Percentiles rank a stretch among this genome's conserved stretches.
These are phyloP conservation scores for Saxidomus purpurata DNA, from an alignment of 1,140 invertebrate genomes.

Conservation along the genomic window DNA sequence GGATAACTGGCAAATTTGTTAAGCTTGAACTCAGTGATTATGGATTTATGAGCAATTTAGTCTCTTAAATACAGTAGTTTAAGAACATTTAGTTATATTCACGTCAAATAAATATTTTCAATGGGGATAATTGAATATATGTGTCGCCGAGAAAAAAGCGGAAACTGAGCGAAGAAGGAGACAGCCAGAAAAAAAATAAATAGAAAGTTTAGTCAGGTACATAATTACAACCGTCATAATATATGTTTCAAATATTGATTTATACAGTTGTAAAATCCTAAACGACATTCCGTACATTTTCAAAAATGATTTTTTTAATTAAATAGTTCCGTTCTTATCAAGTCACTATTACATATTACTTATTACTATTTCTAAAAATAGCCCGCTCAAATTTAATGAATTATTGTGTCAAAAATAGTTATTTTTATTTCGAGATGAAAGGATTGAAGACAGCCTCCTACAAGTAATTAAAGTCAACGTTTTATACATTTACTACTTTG, in stretches of 20 bases:
- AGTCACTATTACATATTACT: not conserved
- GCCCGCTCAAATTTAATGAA: not conserved
- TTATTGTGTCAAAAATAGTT: not conserved
- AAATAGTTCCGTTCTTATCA: not conserved
- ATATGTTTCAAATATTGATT: no score
- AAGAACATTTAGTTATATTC: slow-evolving; percentile 10
- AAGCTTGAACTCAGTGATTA: not conserved
- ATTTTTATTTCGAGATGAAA: slow-evolving; percentile 31
- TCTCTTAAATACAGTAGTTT: slow-evolving; percentile 1
- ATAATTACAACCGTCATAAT: no score
- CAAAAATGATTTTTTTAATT: no score
- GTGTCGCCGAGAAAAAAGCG: slow-evolving; percentile 26
- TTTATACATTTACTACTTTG: slow-evolving; percentile 37
- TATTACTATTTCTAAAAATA: not conserved
- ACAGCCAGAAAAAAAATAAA: not conserved
- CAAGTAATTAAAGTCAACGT: not conserved
- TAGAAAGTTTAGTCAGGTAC: no score
- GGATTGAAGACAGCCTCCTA: not conserved
- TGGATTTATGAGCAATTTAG: slow-evolving; percentile 25
- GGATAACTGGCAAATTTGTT: slow-evolving; percentile 9
- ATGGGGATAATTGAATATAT: slow-evolving; percentile 37
- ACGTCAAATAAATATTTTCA: slow-evolving; percentile 28
- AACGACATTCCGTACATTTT: no score
- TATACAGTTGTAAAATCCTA: no score
- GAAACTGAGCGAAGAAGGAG: not conserved